A percentile compares a stretch with the other conserved stretches of the same genome.
Conservation (phyloP, 1,140 invertebrate genomes). For the Belonocnema kinseyi region DNA sequence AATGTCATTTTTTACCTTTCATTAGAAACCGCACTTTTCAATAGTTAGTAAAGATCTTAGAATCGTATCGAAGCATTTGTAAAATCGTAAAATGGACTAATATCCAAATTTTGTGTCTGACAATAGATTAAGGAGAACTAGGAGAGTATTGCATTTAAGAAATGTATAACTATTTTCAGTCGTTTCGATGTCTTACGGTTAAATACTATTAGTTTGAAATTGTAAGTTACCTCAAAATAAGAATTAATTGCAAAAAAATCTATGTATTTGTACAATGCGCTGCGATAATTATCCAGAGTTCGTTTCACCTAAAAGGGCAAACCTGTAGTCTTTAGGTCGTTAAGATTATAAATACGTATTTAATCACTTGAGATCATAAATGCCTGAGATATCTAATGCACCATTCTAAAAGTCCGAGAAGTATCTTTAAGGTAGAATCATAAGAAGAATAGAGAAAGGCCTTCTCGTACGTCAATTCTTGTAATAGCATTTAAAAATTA, state of each 20-base stretch:
- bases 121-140: conserved; percentile 54
- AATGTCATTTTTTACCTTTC: conserved; percentile 43
- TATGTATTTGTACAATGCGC: conserved; percentile 20
- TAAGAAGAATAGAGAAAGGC: conserved; percentile 31
- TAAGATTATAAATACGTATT: conserved; percentile 54
- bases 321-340: conserved; percentile 1
- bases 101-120: conserved; percentile 38
- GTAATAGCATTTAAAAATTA: conserved; percentile 1
- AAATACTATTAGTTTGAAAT: conserved; percentile 33
- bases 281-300: conserved; percentile 11
- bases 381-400: conserved; percentile 64
- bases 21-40: conserved; percentile 34
- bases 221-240: conserved; percentile 33
- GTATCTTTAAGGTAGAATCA: conserved; percentile 33
- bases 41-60: conserved; percentile 36
- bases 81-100: conserved; percentile 37
- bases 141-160: conserved; percentile 56
- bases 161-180: conserved; percentile 49
- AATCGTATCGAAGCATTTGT: conserved; percentile 43
- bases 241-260: conserved; percentile 37
- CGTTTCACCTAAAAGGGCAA: background rate
- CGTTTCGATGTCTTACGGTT: conserved; percentile 43
- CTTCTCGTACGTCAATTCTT: conserved; percentile 6
- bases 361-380: conserved; percentile 65
- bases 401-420: conserved; percentile 25